A percentile compares a stretch with the other conserved stretches of the same genome.
Conservation (phyloP, 2,797 vertebrate species). For the Acanthurus lineatus region DNA sequence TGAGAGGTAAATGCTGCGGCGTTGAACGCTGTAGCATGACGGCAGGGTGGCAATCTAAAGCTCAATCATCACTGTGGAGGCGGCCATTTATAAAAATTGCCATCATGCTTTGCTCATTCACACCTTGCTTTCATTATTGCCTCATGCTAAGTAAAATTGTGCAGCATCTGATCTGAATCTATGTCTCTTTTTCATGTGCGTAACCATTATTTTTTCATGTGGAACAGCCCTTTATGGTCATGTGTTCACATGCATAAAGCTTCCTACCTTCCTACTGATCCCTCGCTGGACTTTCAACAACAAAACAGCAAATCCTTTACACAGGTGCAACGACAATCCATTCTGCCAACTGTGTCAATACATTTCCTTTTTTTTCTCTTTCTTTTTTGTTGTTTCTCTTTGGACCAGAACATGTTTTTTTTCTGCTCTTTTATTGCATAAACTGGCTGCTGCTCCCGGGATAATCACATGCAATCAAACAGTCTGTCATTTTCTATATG, state of each 20-base stretch:
- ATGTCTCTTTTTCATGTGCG: background rate
- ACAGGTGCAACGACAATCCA: background rate
- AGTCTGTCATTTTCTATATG: conserved; percentile 30
- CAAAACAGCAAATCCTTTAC: background rate
- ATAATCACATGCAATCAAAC: conserved; percentile 46
- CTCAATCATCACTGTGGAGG: conserved; percentile 7
- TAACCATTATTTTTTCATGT: background rate
- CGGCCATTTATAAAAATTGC: conserved; percentile 2
- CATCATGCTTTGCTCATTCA: background rate
- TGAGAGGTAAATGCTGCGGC: conserved; percentile 23
- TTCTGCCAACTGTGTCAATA: conserved; percentile 2
- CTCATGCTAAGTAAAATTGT: conserved; percentile 3
- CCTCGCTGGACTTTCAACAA: background rate
- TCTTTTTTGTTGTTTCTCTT: background rate
- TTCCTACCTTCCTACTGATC: background rate
- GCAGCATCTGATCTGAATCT: background rate
- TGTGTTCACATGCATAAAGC: background rate
- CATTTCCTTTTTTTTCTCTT: background rate
- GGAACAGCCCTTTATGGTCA: conserved; percentile 25
- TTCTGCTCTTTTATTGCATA: conserved; percentile 8
- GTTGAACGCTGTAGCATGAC: background rate
- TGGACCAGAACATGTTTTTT: background rate
- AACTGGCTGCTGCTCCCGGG: conserved; percentile 18
- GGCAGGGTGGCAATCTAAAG: conserved; percentile 10
- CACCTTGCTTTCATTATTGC: conserved; percentile 6